Evolutionary conservation across 2,113 vertebrate species (phyloP), one percentile per base, ranked within the genome.

Genomic region (Cisticola juncidis): DNA sequence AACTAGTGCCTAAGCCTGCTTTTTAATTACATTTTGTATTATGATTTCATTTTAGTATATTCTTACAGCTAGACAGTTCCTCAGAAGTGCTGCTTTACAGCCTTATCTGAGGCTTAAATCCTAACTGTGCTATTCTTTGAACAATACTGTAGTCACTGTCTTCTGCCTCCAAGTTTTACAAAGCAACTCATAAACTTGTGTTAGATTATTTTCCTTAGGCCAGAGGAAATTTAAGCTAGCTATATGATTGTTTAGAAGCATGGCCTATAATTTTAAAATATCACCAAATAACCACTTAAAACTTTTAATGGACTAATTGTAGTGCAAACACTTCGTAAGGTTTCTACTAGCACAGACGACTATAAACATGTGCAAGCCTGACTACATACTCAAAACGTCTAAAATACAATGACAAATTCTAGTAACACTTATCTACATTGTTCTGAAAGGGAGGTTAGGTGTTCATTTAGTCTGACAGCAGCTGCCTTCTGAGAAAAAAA

Each of bases 361-460:
- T 51, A 0, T 12, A 69, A 57, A 31, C 26, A 56, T 0, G 0
- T 35, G 15, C 29, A 61, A 74, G 10, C 48, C 54, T 69, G 26
- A 26, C 40, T 60, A 8, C 1, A 12, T 16, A 38, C 12, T 13
- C 35, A 33, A 26, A 81, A 29, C 2, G 2, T 29, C 44, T 57
- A 53, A 81, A 92, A 77, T 11, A 68, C 26, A 38, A 36, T 11
- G 40, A n/a, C 25, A 69, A 56, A 44, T 56, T 64, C 42, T 60
- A 19, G 0, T 65, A 72, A 42, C 4, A 11, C 16, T 61, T 28
- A 35, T 1, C 35, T 71, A 54, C 8, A 5, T 9, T 65, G 24
- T 29, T 81, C 9, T 38, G 40, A 77, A 48, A 6, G 40, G 21
- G 20, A 44, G 4, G 14, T 56, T 11, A 50, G 23, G 11, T 51